A percentile compares a stretch with the other conserved stretches of the same genome.
phyloP scores from a whole-genome alignment of 2,797 vertebrate genomes.

The Bucorvus abyssinicus region DNA sequence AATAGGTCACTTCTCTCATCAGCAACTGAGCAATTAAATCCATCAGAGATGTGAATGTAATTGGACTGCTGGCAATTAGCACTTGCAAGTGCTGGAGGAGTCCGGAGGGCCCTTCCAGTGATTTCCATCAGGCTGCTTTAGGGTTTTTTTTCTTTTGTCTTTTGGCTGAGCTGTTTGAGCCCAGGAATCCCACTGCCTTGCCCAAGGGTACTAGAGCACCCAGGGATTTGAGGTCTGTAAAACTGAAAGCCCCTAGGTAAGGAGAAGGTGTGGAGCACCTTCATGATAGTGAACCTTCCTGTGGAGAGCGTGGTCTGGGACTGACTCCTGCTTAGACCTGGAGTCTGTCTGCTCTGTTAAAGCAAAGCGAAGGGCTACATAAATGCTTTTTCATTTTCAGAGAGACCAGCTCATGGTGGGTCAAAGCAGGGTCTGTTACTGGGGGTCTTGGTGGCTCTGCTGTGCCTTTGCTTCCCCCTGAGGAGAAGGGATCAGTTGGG shows the following conservation, averaged over 20 bases:
- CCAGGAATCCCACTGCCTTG: not conserved
- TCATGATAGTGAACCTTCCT: not conserved
- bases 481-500: not conserved
- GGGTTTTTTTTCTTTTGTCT: not conserved
- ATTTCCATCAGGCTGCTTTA: not conserved
- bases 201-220: not conserved
- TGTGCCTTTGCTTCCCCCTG: not conserved
- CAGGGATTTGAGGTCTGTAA: not conserved
- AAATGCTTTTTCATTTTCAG: not conserved
- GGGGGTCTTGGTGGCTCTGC: not conserved
- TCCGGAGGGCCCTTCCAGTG: not conserved
- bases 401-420: not conserved
- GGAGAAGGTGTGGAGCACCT: fast-evolving
- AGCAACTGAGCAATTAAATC: constrained; percentile 25
- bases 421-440: not conserved
- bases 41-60: not conserved
- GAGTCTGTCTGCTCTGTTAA: fast-evolving
- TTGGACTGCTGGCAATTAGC: constrained; percentile 17
- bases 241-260: not conserved
- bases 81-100: not conserved
- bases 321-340: not conserved
- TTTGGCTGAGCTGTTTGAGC: not conserved
- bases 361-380: not conserved
- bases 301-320: not conserved
- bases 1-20: constrained; percentile 45